These are phyloP conservation scores for Lagopus leucura DNA, from an alignment of 2,113 vertebrate genomes.

Conservation along the genomic window DNA sequence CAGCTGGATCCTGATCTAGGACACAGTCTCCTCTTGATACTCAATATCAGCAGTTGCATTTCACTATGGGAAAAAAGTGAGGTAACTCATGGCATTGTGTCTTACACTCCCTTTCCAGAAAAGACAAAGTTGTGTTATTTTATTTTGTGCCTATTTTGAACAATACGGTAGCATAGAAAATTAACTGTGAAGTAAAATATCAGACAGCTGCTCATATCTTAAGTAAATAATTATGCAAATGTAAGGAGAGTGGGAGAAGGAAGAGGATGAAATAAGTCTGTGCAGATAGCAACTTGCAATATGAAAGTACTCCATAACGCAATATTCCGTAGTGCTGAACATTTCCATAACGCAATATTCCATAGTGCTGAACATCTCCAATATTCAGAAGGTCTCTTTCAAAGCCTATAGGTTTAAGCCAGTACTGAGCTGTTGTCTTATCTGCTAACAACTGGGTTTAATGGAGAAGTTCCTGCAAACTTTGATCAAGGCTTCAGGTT, in stretches of 20 bases:
- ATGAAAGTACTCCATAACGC: not conserved
- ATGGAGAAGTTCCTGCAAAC: not conserved
- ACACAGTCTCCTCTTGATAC: not conserved
- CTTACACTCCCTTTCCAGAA: not conserved
- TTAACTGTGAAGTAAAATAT: not conserved
- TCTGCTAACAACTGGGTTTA: not conserved
- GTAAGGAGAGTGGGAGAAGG: not conserved
- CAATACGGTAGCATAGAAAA: not conserved
- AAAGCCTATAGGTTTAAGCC: not conserved
- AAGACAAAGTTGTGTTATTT: not conserved
- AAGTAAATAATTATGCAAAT: not conserved
- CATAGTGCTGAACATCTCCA: not conserved
- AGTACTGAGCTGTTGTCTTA: not conserved
- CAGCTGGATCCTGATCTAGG: not conserved
- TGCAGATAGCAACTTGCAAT: accelerated
- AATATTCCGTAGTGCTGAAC: not conserved
- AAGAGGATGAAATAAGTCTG: not conserved
- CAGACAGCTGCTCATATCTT: not conserved
- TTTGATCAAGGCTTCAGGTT: accelerated
- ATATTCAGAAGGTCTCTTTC: not conserved
- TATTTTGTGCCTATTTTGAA: not conserved
- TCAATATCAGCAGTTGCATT: not conserved
- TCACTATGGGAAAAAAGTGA: not conserved
- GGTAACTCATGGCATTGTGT: not conserved
- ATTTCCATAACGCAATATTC: not conserved